Percentiles rank a stretch among this genome's conserved stretches.
Evolutionary conservation across 2,797 vertebrate genomes (phyloP).

Genomic region (Coregonus sp.): DNA sequence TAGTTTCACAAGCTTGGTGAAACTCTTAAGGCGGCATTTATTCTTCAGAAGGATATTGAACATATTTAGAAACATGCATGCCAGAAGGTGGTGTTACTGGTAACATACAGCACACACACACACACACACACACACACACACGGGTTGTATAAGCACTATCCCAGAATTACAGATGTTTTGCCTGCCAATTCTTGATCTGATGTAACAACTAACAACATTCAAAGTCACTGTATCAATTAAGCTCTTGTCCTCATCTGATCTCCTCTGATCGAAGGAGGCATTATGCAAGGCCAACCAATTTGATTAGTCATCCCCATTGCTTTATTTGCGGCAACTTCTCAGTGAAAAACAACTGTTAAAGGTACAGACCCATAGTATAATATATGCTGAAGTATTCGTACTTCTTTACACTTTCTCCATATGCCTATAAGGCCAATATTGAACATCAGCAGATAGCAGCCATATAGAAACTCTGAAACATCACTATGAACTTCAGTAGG

Average conservation of each 20-base stretch:
- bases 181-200: neutral
- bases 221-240: slow-evolving; percentile 12
- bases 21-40: neutral
- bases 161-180: neutral
- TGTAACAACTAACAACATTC: slow-evolving; percentile 2
- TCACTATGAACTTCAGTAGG: neutral
- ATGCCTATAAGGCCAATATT: neutral
- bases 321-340: too few species aligned
- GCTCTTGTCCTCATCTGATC: slow-evolving; percentile 18
- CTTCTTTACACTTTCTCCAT: too few species aligned
- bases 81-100: neutral
- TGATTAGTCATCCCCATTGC: slow-evolving; percentile 32
- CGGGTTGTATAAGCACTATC: neutral
- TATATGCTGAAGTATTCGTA: too few species aligned
- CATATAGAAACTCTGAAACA: neutral
- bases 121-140: neutral
- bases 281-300: slow-evolving; percentile 26
- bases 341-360: too few species aligned
- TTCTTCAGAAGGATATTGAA: neutral
- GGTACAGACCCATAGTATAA: too few species aligned
- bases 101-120: neutral
- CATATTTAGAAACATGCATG: neutral
- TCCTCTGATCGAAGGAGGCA: neutral
- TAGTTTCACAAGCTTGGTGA: neutral
- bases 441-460: too few species aligned